A percentile compares a stretch with the other conserved stretches of the same genome.
phyloP scores from a whole-genome alignment of 92 coral and sea anemone species.

The Zoanthus gigantus region DNA sequence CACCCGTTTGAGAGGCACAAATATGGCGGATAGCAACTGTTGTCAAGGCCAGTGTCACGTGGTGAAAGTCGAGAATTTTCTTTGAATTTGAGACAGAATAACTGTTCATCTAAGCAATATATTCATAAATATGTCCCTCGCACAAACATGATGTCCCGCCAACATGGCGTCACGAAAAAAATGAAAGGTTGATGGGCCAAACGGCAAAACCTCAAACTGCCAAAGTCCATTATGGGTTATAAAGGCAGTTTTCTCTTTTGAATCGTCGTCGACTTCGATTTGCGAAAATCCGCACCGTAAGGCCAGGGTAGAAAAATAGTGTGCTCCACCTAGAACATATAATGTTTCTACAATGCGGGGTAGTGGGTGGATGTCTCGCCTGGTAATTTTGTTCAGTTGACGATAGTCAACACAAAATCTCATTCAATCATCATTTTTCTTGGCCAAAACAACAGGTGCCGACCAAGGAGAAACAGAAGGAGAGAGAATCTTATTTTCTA shows the following conservation, averaged over 20 bases:
- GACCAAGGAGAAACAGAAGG: slow-evolving; percentile 60
- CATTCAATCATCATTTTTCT: slow-evolving; percentile 34
- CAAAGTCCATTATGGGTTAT: slow-evolving; percentile 65
- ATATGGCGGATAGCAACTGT: too few species aligned
- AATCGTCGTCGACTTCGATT: slow-evolving; percentile 51
- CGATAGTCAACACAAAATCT: slow-evolving; percentile 54
- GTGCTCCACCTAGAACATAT: slow-evolving; percentile 47
- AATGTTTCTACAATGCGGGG: slow-evolving; percentile 54
- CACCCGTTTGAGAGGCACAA: too few species aligned
- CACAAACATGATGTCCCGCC: slow-evolving; percentile 1
- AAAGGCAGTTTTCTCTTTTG: slow-evolving; percentile 66
- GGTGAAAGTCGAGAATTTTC: background rate
- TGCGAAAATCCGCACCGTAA: slow-evolving; percentile 61
- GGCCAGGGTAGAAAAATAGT: slow-evolving; percentile 56
- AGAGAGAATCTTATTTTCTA: slow-evolving; percentile 29
- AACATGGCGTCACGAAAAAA: background rate
- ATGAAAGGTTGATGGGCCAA: slow-evolving; percentile 72
- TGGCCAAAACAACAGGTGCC: slow-evolving; percentile 55
- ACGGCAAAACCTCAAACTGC: slow-evolving; percentile 62
- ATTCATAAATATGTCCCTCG: slow-evolving; percentile 17
- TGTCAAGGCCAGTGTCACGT: too few species aligned
- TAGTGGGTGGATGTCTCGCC: slow-evolving; percentile 55
- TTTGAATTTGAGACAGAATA: slow-evolving; percentile 15
- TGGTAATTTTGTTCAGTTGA: slow-evolving; percentile 44
- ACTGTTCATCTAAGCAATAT: slow-evolving; percentile 1